Evolutionary conservation across 2,888 invertebrate species (phyloP).

Genomic region (Dorcus parallelipipedus): DNA sequence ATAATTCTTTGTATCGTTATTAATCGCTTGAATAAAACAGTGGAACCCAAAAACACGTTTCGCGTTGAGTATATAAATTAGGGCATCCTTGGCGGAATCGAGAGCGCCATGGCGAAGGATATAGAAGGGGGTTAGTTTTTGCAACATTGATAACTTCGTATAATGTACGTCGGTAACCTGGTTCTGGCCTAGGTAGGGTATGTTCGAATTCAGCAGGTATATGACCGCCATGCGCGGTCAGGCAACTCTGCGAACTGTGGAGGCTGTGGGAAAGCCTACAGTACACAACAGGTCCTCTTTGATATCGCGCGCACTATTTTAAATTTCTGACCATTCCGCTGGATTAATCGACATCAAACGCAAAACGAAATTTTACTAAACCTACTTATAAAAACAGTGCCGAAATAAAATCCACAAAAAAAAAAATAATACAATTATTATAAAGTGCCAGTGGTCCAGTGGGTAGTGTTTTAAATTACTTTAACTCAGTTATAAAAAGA

Average conservation of each 20-base stretch:
- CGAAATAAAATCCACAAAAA: no score
- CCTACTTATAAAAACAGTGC: no score
- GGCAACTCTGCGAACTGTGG: slow-evolving; percentile 25
- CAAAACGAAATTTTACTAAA: no score
- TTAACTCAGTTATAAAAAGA: no score
- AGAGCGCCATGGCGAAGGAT: background rate
- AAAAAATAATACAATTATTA: no score
- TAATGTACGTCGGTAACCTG: slow-evolving; percentile 10
- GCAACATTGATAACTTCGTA: slow-evolving; percentile 13
- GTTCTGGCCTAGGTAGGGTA: slow-evolving; percentile 13
- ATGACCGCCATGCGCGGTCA: slow-evolving; percentile 27
- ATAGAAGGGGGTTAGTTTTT: slow-evolving; percentile 1
- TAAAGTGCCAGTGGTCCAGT: no score
- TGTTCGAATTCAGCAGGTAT: slow-evolving; percentile 19
- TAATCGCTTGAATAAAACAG: no score
- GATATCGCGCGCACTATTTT: background rate
- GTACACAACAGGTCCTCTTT: slow-evolving; percentile 28
- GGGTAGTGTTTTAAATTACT: no score
- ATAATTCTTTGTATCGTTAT: no score
- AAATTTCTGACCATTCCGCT: no score
- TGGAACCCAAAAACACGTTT: background rate
- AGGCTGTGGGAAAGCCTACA: slow-evolving; percentile 28
- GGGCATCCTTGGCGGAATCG: background rate
- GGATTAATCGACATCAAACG: no score
- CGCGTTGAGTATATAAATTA: background rate